Percentiles rank a stretch among this genome's conserved stretches.
Evolutionary conservation across 2,888 invertebrate species (phyloP).

Genomic region (Sepiola atlantica): DNA sequence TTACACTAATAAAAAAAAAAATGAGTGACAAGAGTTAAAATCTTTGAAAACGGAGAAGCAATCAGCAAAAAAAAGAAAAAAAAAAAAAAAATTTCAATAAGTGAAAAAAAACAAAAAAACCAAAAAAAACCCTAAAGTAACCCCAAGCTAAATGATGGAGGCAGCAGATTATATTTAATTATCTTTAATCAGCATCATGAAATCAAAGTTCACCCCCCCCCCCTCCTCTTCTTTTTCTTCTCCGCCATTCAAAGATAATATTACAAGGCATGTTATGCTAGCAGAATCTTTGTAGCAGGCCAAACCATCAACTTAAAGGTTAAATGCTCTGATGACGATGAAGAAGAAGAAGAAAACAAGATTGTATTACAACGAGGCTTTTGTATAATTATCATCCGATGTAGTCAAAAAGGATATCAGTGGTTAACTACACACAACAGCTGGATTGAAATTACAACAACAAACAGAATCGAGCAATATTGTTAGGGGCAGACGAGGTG

Average conservation of each 20-base stretch:
- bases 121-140: no score
- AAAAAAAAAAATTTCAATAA: no score
- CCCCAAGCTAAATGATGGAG: not conserved
- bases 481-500: not conserved
- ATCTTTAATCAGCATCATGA: not conserved
- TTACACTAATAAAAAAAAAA: no score
- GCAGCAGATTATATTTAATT: not conserved
- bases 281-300: not conserved
- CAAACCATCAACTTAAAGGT: slow-evolving; percentile 2
- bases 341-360: not conserved
- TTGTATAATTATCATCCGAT: not conserved
- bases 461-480: not conserved
- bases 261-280: not conserved
- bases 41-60: not conserved
- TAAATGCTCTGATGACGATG: not conserved
- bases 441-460: not conserved
- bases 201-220: not conserved
- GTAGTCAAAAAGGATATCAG: not conserved
- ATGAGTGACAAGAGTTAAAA: not conserved
- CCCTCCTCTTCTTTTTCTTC: not conserved
- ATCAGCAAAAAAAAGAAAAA: not conserved
- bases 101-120: no score
- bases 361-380: not conserved
- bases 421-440: not conserved
- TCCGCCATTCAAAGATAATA: not conserved